Conservation (phyloP, 35 echinoderm and acorn worm species). For the Eucidaris tribuloides region DNA sequence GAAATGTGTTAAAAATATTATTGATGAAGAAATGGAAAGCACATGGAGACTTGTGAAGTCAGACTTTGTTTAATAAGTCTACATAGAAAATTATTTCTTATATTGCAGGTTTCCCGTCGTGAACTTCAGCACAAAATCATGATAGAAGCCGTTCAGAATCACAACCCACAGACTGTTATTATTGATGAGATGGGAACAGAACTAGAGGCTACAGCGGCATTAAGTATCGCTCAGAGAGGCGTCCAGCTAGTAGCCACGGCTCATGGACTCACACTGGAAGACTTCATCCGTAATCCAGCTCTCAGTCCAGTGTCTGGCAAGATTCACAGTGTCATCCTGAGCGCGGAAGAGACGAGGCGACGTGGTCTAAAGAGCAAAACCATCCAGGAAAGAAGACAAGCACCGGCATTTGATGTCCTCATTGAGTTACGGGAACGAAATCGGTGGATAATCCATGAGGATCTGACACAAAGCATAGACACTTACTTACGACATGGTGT, state of each 20-base stretch:
- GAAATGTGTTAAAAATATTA: too few relatives aligned
- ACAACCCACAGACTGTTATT: slow-evolving; percentile 58
- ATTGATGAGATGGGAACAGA: slow-evolving; percentile 57
- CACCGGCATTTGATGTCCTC: slow-evolving; percentile 34
- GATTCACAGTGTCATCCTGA: neutral
- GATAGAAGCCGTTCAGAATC: slow-evolving; percentile 55
- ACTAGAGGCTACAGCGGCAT: slow-evolving; percentile 29
- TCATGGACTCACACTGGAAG: slow-evolving; percentile 13
- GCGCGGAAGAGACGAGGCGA: neutral
- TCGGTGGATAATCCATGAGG: slow-evolving; percentile 48
- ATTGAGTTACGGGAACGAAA: slow-evolving; percentile 49
- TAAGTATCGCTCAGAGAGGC: slow-evolving; percentile 5
- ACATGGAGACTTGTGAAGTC: too few relatives aligned
- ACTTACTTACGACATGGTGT: neutral
- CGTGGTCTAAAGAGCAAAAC: neutral
- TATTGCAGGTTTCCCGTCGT: slow-evolving; percentile 22
- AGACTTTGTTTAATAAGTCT: too few relatives aligned
- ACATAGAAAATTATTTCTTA: too few relatives aligned
- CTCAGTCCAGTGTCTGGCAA: slow-evolving; percentile 19
- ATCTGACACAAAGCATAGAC: slow-evolving; percentile 7
- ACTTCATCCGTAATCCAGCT: slow-evolving; percentile 23
- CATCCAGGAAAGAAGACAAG: slow-evolving; percentile 8
- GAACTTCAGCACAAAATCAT: slow-evolving; percentile 52
- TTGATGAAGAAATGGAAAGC: too few relatives aligned
- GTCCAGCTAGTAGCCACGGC: slow-evolving; percentile 50